phyloP scores from a whole-genome alignment of 2,888 invertebrate genomes.

The Tenthredo mesomela region DNA sequence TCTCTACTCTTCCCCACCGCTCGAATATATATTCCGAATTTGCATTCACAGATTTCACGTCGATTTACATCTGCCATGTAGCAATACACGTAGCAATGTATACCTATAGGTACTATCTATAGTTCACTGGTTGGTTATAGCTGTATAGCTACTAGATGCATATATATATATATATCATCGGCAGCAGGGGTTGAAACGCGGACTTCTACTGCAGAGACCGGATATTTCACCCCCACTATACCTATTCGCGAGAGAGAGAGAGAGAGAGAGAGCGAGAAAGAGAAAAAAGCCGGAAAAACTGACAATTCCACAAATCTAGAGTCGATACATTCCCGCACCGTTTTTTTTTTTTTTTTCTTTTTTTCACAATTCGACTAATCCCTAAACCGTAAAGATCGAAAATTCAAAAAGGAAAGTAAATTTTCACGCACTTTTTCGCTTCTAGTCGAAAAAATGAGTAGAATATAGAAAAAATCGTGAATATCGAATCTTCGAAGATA shows the following conservation, averaged over 20 bases:
- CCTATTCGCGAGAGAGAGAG: not conserved
- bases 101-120: not conserved
- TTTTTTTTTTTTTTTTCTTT: too few relatives aligned
- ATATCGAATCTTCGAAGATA: not conserved
- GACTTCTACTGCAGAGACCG: not conserved
- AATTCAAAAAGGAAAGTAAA: too few relatives aligned
- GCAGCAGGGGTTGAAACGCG: not conserved
- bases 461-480: not conserved
- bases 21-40: not conserved
- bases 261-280: not conserved
- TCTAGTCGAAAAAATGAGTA: not conserved
- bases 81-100: not conserved
- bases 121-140: not conserved
- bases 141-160: too few relatives aligned
- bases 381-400: too few relatives aligned
- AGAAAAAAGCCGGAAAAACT: not conserved
- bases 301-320: too few relatives aligned
- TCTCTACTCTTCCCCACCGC: not conserved
- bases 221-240: not conserved
- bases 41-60: conserved; percentile 29
- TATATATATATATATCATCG: not conserved
- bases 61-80: conserved; percentile 12
- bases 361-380: too few relatives aligned
- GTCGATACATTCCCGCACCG: too few relatives aligned
- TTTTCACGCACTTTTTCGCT: too few relatives aligned